Evolutionary conservation across 2,888 invertebrate species (phyloP), one percentile per base, ranked within the genome.

Genomic region (Noctua fimbriata): DNA sequence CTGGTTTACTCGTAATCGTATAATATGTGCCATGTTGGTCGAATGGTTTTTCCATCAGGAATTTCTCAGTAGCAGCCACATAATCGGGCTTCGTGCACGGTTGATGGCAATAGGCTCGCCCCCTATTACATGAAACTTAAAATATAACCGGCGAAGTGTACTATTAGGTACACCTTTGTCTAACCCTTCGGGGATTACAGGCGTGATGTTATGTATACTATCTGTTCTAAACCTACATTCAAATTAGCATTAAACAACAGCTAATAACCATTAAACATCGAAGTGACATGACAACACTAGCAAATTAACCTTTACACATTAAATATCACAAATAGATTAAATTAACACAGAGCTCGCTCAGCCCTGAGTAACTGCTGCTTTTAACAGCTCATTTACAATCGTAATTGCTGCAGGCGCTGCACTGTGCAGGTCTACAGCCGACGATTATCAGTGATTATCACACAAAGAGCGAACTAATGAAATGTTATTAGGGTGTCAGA

Each of bases 361-460:
- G 28, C 21, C 0, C n/a, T 32, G 55, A 44, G 52, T 83, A 76
- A 82, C 78, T 67, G 76, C 73, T 66, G 79, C 80, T 75, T 77
- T 84, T 81, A 79, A 66, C 66, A 63, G 63, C 69, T 87, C 79
- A 87, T 87, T 87, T 87, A 77, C 81, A 89, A 84, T 69, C 75
- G 82, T 87, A 89, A 88, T 87, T 71, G 69, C 69, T 70, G 69
- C 60, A 78, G 78, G 76, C 81, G 73, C 81, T 79, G 67, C 28
- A 18, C 55, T 21, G 28, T 49, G 55, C 69, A n/a, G 67, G 41
- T 71, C 41, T 28, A 72, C 47, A 73, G 24, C n/a, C 67, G 41
- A 79, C 10, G 21, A 79, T 86, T 76, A 47, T 41, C 79, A 69
- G 49, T 36, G 58, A 81, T 81, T 81, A 83, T n/a, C 60, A 66